Evolutionary conservation across 1,140 invertebrate genomes (phyloP).

Genomic region (Drosophila ironensis): DNA sequence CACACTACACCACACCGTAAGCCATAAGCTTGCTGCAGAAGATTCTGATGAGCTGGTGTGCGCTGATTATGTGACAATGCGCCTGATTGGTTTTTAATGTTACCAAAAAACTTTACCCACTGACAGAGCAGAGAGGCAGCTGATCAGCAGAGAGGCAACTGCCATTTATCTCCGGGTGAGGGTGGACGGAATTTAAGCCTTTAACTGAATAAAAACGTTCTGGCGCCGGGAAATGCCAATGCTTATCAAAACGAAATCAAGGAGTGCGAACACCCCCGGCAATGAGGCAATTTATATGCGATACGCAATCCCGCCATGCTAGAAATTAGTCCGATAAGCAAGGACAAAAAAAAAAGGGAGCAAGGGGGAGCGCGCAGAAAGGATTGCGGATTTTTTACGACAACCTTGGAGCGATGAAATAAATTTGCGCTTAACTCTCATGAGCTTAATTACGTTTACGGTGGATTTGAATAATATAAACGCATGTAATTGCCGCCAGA

Average conservation of each 20-base stretch:
- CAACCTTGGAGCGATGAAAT: conserved; percentile 45
- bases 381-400: conserved; percentile 57
- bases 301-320: conserved; percentile 25
- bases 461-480: conserved; percentile 72
- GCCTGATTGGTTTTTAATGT: conserved; percentile 77
- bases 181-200: conserved; percentile 36
- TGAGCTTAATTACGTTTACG: conserved; percentile 78
- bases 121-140: too few species aligned
- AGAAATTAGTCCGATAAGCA: conserved; percentile 53
- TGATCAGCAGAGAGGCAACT: not conserved
- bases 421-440: conserved; percentile 71
- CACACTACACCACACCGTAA: too few species aligned
- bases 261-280: conserved; percentile 21
- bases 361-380: conserved; percentile 43
- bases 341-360: too few species aligned
- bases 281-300: conserved; percentile 79
- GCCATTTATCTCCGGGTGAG: not conserved
- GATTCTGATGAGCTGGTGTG: conserved; percentile 30
- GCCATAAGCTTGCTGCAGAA: not conserved
- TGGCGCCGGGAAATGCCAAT: conserved; percentile 14
- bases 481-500: conserved; percentile 53
- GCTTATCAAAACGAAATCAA: conserved; percentile 55
- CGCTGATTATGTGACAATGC: conserved; percentile 72
- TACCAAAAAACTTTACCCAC: conserved; percentile 3
- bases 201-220: conserved; percentile 23